Evolutionary conservation across 2,888 invertebrate species (phyloP).

Genomic region (Callinectes sapidus): DNA sequence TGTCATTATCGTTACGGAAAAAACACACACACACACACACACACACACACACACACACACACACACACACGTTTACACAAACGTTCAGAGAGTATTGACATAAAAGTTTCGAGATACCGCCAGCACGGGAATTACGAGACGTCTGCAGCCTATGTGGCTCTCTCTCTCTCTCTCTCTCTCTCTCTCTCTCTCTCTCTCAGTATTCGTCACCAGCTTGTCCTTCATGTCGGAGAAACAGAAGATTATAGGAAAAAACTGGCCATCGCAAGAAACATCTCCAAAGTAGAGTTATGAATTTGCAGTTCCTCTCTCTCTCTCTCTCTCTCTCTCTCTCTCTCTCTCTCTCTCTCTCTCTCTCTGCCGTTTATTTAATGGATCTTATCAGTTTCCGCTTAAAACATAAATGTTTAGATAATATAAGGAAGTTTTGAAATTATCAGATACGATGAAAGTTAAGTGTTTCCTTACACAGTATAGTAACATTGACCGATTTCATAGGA

Average conservation of each 20-base stretch:
- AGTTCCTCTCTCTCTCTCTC: too few species aligned
- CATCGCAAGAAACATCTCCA: not conserved
- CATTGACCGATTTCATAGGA: not conserved
- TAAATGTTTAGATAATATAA: not conserved
- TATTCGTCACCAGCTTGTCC: not conserved
- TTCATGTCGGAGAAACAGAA: not conserved
- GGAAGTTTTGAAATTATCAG: not conserved
- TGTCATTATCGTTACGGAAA: not conserved
- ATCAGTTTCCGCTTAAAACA: not conserved
- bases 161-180: slow-evolving; percentile 27
- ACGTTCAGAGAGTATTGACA: not conserved
- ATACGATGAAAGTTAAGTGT: too few species aligned
- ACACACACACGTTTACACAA: slow-evolving; percentile 17
- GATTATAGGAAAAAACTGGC: too few species aligned
- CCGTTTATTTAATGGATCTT: not conserved
- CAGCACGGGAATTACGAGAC: not conserved
- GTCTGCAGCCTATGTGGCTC: not conserved
- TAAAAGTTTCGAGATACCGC: not conserved
- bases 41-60: slow-evolving; percentile 39
- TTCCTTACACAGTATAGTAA: too few species aligned
- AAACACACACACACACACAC: slow-evolving; percentile 37
- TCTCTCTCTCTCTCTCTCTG: not conserved
- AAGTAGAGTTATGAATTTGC: not conserved
- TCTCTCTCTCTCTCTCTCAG: slow-evolving; percentile 5
- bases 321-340: too few species aligned